Conservation (phyloP, 2,797 vertebrate species). For the Peromyscus attwateri region DNA sequence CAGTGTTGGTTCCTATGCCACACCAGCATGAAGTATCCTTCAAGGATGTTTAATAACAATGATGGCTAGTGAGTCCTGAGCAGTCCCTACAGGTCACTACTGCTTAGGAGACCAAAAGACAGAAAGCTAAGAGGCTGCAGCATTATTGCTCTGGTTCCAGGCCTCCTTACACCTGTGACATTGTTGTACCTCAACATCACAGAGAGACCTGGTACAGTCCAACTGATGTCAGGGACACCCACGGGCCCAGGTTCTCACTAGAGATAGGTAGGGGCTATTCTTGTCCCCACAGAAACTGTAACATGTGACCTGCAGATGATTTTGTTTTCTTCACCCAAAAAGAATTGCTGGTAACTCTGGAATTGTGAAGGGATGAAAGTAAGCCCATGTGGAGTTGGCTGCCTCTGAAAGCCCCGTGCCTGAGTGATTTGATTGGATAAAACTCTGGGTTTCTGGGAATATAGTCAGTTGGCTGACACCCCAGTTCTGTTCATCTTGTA, state of each 20-base stretch:
- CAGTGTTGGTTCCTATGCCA: background rate
- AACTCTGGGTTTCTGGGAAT: too few relatives aligned
- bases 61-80: fast-evolving
- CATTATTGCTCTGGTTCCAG: background rate
- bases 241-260: background rate
- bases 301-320: too few relatives aligned
- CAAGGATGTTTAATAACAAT: too few relatives aligned
- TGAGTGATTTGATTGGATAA: too few relatives aligned
- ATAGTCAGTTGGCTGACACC: too few relatives aligned
- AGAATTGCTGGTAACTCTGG: background rate
- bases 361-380: background rate
- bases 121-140: background rate
- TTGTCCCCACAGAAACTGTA: background rate
- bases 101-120: background rate
- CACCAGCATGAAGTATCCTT: background rate
- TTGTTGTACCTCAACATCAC: background rate
- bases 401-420: background rate
- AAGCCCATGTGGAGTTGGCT: background rate
- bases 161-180: background rate
- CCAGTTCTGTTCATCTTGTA: too few relatives aligned
- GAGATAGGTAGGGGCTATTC: background rate
- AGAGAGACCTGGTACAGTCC: background rate
- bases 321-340: background rate
- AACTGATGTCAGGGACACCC: background rate
- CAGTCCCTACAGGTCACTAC: background rate